Base-by-base conservation (phyloP, 1,140 invertebrate species). In the Micrasema longulum region DNA sequence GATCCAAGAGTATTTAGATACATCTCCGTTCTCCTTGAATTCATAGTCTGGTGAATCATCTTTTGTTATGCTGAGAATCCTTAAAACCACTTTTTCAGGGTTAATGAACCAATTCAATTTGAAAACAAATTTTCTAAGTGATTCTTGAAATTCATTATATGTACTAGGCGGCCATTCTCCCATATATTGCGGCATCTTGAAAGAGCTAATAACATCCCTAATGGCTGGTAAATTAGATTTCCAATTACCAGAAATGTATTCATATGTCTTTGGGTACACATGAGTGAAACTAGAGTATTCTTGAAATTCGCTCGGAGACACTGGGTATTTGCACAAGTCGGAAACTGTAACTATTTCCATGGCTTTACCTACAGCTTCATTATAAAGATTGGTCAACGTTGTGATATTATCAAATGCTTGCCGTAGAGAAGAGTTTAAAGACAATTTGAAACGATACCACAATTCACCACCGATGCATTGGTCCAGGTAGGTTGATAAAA, bases 391-490 rank as follows among this genome's bases (percentile, higher is more conserved):
- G 16, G 89, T 86, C 2, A 91, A 82, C 72, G 87, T 87, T 69
- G 87, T 83, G 0, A 90, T 86, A 72, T 88, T 83, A 22, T 82
- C 82, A 22, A 89, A 80, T 35, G 88, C 80, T 36, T 75, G 72
- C 20, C 78, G 76, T 16, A 90, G 57, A 78, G 79, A 10, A 67
- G 77, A 80, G 86, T 90, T 77, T 76, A 83, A 73, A 77, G 82
- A 11, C 80, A 78, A 82, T 69, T 86, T 84, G 48, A 91, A 83
- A 72, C 86, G 86, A 43, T 87, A 81, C 87, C 90, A 92, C 22
- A 92, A 82, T 78, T 91, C 90, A 72, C 88, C 87, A 45, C 87
- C 88, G 18, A 91, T 80, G 77, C 87, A 86, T 72, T 84, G 83
- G 57, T 86, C 80, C 72, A 89, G 84, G 60, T 89, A 82, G 7